Conservation (phyloP, 2,888 invertebrate species). For the Craniophora ligustri region DNA sequence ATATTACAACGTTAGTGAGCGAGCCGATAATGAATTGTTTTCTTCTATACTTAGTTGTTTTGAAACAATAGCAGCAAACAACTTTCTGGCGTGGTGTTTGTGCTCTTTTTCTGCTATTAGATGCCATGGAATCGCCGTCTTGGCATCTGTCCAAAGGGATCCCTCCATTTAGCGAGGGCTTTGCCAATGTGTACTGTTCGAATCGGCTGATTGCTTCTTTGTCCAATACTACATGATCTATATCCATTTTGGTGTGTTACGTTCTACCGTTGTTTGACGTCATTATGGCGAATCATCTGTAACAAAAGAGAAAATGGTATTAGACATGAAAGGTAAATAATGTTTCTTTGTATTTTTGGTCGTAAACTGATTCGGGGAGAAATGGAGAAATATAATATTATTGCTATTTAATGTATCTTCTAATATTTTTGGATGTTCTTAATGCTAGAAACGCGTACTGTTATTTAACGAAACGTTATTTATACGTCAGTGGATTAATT, state of each 20-base stretch:
- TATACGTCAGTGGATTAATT: background rate
- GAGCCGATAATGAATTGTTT: slow-evolving; percentile 92
- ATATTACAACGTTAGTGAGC: slow-evolving; percentile 94
- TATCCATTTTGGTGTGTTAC: slow-evolving; percentile 81
- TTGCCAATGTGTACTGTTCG: slow-evolving; percentile 85
- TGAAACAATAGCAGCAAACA: slow-evolving; percentile 87
- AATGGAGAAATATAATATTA: slow-evolving; percentile 11
- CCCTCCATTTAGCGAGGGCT: slow-evolving; percentile 84
- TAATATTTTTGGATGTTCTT: too few relatives aligned
- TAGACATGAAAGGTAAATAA: slow-evolving; percentile 20
- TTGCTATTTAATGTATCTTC: background rate
- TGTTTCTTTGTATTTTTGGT: background rate
- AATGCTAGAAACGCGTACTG: too few relatives aligned
- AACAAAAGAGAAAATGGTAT: slow-evolving; percentile 72
- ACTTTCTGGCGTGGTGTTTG: slow-evolving; percentile 86
- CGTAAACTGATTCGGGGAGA: background rate
- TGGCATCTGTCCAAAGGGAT: slow-evolving; percentile 88
- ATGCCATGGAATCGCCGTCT: slow-evolving; percentile 85
- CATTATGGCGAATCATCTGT: slow-evolving; percentile 77
- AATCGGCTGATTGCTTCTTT: slow-evolving; percentile 86
- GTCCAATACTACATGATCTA: slow-evolving; percentile 85
- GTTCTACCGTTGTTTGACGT: slow-evolving; percentile 70
- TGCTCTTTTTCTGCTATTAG: slow-evolving; percentile 84
- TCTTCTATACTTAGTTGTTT: slow-evolving; percentile 86
- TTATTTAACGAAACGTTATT: too few relatives aligned